Base-by-base conservation (phyloP, 2,797 vertebrate species). In the Cyprinella venusta region DNA sequence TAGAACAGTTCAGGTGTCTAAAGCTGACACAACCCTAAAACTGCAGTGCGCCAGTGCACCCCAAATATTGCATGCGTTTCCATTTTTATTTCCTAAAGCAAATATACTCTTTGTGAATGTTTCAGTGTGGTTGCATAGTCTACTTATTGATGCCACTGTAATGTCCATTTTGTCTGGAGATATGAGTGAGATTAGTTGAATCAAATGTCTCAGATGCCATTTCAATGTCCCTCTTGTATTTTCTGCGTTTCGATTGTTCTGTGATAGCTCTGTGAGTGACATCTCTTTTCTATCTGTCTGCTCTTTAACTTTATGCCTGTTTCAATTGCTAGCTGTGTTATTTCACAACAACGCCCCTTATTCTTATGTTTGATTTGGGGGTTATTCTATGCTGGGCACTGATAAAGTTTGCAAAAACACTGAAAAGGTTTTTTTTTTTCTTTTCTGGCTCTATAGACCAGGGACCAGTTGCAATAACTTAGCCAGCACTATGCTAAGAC, bases 211-310 rank as follows among this genome's bases (percentile, higher is more conserved):
- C 68, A 86, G 61, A 87, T 89, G 90, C 50, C 83, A 85, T 91
- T 86, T 91, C 79, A 82, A 90, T 89, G 91, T 90, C 89, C 90
- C 86, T 93, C 82, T 93, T 85, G 88, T 81, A 86, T 91, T 90
- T 91, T 80, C 90, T 93, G 93, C 92, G 82, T 91, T 89, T 78
- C 91, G 86, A 70, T 94, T 88, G 89, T 91, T 93, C 89, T 93
- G 90, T 93, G 92, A 89, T 95, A 94, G 94, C 89, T 92, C 93
- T 93, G 94, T 95, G 94, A 95, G 94, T 95, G 91, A 92, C 91
- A 83, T 84, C 89, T 87, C 79, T 79, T 90, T 84, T 88, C 89
- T 90, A 87, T 89, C 79, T 90, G 79, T 86, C 86, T 88, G 82
- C 82, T 79, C 83, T 42, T 81, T 48, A 87, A 78, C 72, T 77